phyloP scores from a whole-genome alignment of 2,113 vertebrate species.

The Rhinopithecus roxellana region DNA sequence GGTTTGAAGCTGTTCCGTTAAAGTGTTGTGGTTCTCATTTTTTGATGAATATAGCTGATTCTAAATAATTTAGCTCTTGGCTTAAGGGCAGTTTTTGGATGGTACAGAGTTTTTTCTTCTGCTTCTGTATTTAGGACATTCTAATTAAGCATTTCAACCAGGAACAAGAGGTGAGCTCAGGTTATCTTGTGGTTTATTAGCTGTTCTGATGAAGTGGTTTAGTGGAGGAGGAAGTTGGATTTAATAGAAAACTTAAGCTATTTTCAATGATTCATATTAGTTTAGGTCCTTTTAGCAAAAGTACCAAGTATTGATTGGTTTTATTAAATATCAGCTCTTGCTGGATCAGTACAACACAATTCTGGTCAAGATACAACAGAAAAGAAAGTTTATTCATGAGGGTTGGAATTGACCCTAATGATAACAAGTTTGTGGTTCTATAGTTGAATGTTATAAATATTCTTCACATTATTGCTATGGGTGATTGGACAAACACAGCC shows the following conservation, averaged over 20 bases:
- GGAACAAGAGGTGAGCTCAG: neutral
- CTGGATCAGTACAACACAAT: constrained; percentile 23
- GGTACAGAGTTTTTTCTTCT: neutral
- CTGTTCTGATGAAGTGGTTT: neutral
- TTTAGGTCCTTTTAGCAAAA: neutral
- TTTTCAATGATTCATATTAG: neutral
- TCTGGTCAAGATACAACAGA: neutral
- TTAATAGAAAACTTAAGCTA: neutral
- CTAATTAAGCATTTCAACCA: constrained; percentile 9
- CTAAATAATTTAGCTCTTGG: constrained; percentile 34
- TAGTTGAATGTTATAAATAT: constrained; percentile 1
- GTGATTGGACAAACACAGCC: neutral
- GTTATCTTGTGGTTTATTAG: neutral
- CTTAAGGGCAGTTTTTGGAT: neutral
- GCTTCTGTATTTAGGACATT: neutral
- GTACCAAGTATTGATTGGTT: neutral
- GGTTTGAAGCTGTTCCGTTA: neutral
- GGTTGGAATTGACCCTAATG: neutral
- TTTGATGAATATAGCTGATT: neutral
- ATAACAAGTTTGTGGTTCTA: neutral
- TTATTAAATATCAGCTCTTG: constrained; percentile 49
- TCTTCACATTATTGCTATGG: neutral
- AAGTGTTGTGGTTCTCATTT: constrained; percentile 11
- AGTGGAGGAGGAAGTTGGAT: neutral
- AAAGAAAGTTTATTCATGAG: neutral